These are phyloP conservation scores for Stomatorhinus ivindoensis DNA, from an alignment of 2,113 vertebrate species.

Conservation along the genomic window DNA sequence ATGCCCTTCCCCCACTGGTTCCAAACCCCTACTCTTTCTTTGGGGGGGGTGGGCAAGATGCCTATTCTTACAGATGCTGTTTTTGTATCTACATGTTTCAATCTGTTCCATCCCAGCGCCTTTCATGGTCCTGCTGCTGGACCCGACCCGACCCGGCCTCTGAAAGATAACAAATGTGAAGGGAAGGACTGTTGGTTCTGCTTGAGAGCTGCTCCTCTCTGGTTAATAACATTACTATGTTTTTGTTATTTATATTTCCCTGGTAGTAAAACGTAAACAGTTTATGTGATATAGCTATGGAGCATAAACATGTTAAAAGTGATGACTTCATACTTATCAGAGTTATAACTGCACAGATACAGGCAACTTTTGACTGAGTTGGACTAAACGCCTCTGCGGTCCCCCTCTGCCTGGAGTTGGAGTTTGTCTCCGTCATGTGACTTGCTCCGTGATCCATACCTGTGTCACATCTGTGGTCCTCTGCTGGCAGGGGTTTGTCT, in stretches of 20 bases:
- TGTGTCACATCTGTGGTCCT: no score
- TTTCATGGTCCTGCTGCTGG: not conserved
- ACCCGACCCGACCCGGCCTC: not conserved
- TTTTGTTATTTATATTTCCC: not conserved
- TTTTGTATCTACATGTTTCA: not conserved
- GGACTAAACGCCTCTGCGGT: not conserved
- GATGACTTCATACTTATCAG: not conserved
- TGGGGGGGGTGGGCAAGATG: not conserved
- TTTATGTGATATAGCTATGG: not conserved
- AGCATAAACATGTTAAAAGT: not conserved
- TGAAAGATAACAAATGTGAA: not conserved
- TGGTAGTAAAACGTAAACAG: not conserved
- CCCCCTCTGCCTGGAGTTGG: not conserved
- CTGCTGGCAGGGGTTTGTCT: no score
- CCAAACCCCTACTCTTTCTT: not conserved
- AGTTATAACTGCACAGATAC: not conserved
- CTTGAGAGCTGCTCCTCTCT: not conserved
- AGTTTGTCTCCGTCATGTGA: not conserved
- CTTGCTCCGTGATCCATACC: not conserved
- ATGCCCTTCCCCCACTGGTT: not conserved
- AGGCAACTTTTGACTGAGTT: not conserved
- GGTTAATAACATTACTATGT: not conserved
- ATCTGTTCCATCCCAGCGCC: not conserved
- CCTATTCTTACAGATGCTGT: not conserved
- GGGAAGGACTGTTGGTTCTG: not conserved